phyloP scores from a whole-genome alignment of 2,113 vertebrate genomes.

The Mohoua ochrocephala region DNA sequence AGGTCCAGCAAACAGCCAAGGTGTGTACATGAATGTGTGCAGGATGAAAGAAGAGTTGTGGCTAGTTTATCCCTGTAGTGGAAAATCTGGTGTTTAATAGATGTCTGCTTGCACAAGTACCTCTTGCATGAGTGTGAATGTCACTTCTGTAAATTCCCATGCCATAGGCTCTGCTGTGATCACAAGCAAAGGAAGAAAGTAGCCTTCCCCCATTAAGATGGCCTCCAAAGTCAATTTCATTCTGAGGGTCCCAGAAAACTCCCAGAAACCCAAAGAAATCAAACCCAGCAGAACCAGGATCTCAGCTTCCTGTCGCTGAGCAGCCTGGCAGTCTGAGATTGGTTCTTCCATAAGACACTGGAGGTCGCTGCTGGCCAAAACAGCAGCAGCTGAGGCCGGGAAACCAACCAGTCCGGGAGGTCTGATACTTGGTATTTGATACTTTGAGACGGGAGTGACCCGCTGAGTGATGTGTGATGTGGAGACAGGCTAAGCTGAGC shows the following conservation, averaged over 20 bases:
- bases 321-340: neutral
- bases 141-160: neutral
- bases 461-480: neutral
- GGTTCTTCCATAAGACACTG: neutral
- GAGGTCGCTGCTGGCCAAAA: constrained; percentile 36
- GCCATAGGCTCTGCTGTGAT: neutral
- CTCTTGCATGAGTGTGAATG: fast-evolving
- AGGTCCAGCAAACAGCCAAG: neutral
- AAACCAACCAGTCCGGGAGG: neutral
- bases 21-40: neutral
- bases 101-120: neutral
- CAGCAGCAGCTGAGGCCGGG: neutral
- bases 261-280: neutral
- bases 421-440: neutral
- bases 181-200: neutral
- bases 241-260: neutral
- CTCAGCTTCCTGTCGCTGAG: neutral
- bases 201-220: neutral
- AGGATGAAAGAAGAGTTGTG: neutral
- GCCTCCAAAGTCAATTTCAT: neutral
- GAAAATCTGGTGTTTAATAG: neutral
- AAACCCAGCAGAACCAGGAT: neutral
- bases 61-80: neutral
- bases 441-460: neutral
- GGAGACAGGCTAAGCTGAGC: neutral